Conservation (phyloP, 2,888 invertebrate genomes). For the Andrena dorsata region DNA sequence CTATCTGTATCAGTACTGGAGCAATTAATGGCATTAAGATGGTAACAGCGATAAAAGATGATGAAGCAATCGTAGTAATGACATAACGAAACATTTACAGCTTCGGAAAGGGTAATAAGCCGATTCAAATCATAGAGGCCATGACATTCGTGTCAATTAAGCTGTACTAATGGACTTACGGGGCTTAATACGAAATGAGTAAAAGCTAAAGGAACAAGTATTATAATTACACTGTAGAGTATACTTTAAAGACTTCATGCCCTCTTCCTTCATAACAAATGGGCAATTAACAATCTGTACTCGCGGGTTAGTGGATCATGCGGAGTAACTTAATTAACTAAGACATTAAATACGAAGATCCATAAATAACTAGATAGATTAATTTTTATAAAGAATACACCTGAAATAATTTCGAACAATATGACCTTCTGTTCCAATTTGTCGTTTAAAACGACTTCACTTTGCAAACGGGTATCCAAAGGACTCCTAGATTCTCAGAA, state of each 20-base stretch:
- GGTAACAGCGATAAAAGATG: constrained; percentile 3
- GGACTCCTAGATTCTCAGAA: too few relatives aligned
- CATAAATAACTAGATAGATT: neutral
- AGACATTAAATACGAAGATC: neutral
- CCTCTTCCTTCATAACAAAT: neutral
- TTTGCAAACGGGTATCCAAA: too few relatives aligned
- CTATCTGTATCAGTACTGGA: neutral
- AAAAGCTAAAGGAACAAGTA: neutral
- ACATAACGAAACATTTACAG: constrained; percentile 4
- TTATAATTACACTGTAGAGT: neutral
- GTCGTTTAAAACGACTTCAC: too few relatives aligned
- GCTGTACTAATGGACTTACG: neutral
- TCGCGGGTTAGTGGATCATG: neutral
- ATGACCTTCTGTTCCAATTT: too few relatives aligned
- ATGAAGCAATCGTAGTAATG: constrained; percentile 10
- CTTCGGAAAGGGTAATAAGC: constrained; percentile 7
- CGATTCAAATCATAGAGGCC: constrained; percentile 6
- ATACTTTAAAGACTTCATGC: neutral
- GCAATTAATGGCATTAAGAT: constrained; percentile 7
- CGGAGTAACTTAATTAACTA: neutral
- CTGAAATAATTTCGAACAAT: neutral
- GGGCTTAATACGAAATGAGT: neutral
- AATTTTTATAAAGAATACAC: neutral
- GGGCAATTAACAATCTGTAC: neutral
- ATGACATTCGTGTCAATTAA: constrained; percentile 9